These are phyloP conservation scores for Pachypanchax playfairii DNA, from an alignment of 2,113 vertebrate genomes.

Conservation along the genomic window DNA sequence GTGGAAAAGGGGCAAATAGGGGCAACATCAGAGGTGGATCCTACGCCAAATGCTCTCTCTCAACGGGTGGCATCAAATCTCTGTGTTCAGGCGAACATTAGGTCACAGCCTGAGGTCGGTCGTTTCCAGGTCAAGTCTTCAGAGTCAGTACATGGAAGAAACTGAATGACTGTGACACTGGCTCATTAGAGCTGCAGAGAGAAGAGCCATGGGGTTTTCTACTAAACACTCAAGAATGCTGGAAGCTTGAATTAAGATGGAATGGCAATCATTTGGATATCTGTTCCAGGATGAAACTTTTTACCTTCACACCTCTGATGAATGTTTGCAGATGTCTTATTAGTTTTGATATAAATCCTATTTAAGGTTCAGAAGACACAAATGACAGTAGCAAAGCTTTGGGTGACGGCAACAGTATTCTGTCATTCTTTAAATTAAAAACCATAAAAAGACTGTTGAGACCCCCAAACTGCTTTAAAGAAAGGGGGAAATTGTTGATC, in stretches of 20 bases:
- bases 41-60: slow-evolving; percentile 27
- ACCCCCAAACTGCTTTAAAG: too few species aligned
- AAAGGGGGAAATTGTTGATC: too few species aligned
- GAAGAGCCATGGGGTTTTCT: background rate
- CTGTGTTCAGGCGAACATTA: slow-evolving; percentile 28
- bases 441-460: too few species aligned
- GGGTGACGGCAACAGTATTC: too few species aligned
- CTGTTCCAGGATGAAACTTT: background rate
- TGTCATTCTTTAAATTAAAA: too few species aligned
- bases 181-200: slow-evolving; percentile 7
- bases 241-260: slow-evolving; percentile 4
- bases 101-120: slow-evolving; percentile 33
- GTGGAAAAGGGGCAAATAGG: slow-evolving; percentile 5
- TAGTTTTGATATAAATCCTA: background rate
- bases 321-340: background rate
- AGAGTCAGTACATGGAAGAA: slow-evolving; percentile 19
- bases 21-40: slow-evolving; percentile 21
- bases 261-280: background rate
- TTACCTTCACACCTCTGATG: background rate
- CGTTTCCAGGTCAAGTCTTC: slow-evolving; percentile 56
- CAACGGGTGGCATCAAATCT: slow-evolving; percentile 51
- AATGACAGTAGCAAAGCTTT: background rate
- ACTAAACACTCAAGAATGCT: background rate
- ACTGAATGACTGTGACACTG: slow-evolving; percentile 29
- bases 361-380: too few species aligned